Percentiles rank a stretch among this genome's conserved stretches.
These are phyloP conservation scores for Enteromius thamalakanensis DNA, from an alignment of 2,797 vertebrate genomes.

Conservation along the genomic window DNA sequence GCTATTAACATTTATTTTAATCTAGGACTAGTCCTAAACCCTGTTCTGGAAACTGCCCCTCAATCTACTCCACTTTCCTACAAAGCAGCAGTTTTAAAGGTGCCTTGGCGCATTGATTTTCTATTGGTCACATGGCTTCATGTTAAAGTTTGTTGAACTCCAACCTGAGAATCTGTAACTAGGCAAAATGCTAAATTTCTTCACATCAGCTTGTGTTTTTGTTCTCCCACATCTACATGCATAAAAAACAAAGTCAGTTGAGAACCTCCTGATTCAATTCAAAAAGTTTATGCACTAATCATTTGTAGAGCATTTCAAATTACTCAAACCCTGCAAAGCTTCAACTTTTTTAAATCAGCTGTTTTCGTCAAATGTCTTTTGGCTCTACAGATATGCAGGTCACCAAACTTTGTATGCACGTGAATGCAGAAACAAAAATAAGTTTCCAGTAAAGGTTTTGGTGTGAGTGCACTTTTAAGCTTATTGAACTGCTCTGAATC, in stretches of 20 bases:
- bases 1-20: no score
- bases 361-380: background rate
- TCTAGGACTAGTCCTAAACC: no score
- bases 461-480: background rate
- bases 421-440: background rate
- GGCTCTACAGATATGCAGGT: background rate
- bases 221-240: background rate
- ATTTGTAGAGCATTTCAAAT: background rate
- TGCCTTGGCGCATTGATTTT: background rate
- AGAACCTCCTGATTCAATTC: background rate
- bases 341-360: background rate
- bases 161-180: background rate
- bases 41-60: no score
- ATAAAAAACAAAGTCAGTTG: background rate
- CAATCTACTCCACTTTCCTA: background rate
- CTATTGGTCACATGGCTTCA: background rate
- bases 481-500: background rate
- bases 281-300: background rate
- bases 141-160: background rate
- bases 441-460: background rate
- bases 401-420: background rate
- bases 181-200: background rate
- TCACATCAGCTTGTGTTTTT: background rate
- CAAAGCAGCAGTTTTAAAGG: background rate
- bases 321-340: background rate